Evolutionary conservation across 2,113 vertebrate genomes (phyloP).

Genomic region (Jacana jacana): DNA sequence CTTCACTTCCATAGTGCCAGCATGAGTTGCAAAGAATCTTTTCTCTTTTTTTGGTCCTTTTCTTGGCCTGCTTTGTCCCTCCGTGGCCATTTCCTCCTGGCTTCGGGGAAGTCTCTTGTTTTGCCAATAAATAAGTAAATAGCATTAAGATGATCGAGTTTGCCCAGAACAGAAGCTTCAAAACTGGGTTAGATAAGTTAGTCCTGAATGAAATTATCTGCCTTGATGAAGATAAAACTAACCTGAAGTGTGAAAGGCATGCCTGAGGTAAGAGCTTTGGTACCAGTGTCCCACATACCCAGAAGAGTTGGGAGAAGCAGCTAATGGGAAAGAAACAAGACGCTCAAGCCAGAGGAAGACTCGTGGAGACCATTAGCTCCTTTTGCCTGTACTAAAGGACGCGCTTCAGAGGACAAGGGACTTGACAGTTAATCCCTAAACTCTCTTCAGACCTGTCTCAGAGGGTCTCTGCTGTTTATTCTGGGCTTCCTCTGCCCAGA

Average conservation of each 20-base stretch:
- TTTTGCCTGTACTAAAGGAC: background rate
- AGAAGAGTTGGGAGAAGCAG: background rate
- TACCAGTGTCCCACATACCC: fast-evolving
- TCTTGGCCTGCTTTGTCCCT: background rate
- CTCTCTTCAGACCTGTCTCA: background rate
- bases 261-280: background rate
- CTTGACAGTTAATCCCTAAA: background rate
- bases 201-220: background rate
- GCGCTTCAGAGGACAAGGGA: background rate
- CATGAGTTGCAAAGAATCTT: background rate
- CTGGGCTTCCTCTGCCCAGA: background rate
- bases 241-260: background rate
- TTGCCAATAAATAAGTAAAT: background rate
- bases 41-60: background rate
- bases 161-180: background rate
- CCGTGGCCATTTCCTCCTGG: background rate
- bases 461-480: constrained; percentile 2
- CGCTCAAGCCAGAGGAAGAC: background rate
- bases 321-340: background rate
- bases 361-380: background rate
- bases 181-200: background rate
- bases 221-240: background rate
- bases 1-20: background rate
- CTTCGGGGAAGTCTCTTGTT: background rate
- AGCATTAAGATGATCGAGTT: background rate